A percentile compares a stretch with the other conserved stretches of the same genome.
phyloP scores from a whole-genome alignment of 2,888 invertebrate genomes.

The Ferrisia virgata region DNA sequence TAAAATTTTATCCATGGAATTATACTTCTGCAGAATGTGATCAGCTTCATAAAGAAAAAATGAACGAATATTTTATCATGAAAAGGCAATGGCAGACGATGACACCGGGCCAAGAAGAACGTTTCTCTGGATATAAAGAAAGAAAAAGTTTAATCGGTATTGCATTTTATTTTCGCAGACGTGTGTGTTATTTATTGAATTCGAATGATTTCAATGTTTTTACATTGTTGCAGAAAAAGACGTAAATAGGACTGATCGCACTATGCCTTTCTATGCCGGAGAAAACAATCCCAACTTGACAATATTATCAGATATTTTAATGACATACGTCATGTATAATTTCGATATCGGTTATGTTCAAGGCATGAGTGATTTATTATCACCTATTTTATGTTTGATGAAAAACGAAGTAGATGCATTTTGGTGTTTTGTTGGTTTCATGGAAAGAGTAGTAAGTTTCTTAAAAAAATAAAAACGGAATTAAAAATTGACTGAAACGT shows the following conservation, averaged over 20 bases:
- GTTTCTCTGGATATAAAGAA: conserved; percentile 84
- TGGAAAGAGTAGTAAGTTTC: conserved; percentile 82
- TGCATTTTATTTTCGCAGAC: background rate
- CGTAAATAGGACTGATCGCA: conserved; percentile 91
- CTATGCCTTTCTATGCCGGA: conserved; percentile 86
- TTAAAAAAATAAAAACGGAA: background rate
- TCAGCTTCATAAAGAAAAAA: conserved; percentile 67
- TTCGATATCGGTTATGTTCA: conserved; percentile 95
- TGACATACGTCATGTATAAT: conserved; percentile 99
- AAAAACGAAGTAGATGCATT: conserved; percentile 94
- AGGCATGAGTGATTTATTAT: conserved; percentile 96
- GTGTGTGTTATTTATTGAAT: background rate
- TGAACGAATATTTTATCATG: conserved; percentile 88
- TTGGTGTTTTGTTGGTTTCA: conserved; percentile 98
- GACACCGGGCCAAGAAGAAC: conserved; percentile 77
- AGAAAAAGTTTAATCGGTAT: conserved; percentile 82
- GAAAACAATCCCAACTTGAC: conserved; percentile 86
- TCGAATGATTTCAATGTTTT: no score
- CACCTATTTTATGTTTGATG: conserved; percentile 84
- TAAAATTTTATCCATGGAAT: conserved; percentile 84
- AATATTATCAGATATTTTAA: conserved; percentile 83
- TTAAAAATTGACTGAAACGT: background rate
- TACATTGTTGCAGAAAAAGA: conserved; percentile 77
- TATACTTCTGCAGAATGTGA: conserved; percentile 70
- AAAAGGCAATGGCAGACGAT: conserved; percentile 95